Evolutionary conservation across 2,113 vertebrate species (phyloP).

Genomic region (Oophaga pumilio): DNA sequence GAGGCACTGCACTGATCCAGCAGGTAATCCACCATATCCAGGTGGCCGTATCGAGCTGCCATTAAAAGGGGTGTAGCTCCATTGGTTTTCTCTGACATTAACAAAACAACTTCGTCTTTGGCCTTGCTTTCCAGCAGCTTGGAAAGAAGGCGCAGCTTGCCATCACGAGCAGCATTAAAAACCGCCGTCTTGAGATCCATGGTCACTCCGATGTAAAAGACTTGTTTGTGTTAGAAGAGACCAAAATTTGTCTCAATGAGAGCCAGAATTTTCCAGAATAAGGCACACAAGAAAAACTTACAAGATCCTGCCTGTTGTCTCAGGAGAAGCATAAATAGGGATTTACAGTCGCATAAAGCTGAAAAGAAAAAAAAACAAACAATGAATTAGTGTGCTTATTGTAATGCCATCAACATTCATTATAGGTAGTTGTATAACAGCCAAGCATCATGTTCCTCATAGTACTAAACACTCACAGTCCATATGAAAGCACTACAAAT

Average conservation of each 20-base stretch:
- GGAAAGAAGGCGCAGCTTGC: slow-evolving; percentile 92
- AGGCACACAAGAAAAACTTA: slow-evolving; percentile 41
- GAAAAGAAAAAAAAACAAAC: neutral
- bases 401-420: neutral
- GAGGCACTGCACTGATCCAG: slow-evolving; percentile 90
- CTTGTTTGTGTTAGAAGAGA: slow-evolving; percentile 8
- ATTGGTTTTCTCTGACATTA: slow-evolving; percentile 93
- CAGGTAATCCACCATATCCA: slow-evolving; percentile 94
- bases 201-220: slow-evolving; percentile 56
- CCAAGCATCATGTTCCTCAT: neutral
- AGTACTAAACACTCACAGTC: neutral
- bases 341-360: slow-evolving; percentile 47
- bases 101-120: slow-evolving; percentile 82
- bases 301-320: slow-evolving; percentile 14
- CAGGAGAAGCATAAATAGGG: slow-evolving; percentile 58
- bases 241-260: slow-evolving; percentile 19
- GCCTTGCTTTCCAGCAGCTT: slow-evolving; percentile 93
- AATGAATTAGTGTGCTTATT: slow-evolving; percentile 1
- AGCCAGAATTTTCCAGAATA: slow-evolving; percentile 33
- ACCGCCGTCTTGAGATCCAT: slow-evolving; percentile 99
- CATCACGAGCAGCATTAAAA: slow-evolving; percentile 96
- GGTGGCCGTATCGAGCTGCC: slow-evolving; percentile 94
- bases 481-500: no score
- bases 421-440: neutral
- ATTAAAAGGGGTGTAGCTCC: slow-evolving; percentile 95